A percentile compares a stretch with the other conserved stretches of the same genome.
Evolutionary conservation across 2,113 vertebrate species (phyloP).

Genomic region (Pedionomus torquatus): DNA sequence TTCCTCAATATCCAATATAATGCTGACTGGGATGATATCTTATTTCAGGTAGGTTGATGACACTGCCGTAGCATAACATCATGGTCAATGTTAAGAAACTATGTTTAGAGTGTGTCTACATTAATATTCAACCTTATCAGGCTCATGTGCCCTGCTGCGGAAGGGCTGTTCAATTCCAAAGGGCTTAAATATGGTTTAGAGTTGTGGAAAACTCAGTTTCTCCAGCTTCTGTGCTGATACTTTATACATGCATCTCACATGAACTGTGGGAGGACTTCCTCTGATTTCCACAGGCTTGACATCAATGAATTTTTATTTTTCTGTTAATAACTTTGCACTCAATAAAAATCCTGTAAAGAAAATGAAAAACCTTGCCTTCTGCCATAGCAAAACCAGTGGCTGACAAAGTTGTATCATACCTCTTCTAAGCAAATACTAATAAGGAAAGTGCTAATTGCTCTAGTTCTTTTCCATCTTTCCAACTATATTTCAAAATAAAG

Average conservation of each 20-base stretch:
- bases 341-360: not conserved
- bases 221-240: not conserved
- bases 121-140: not conserved
- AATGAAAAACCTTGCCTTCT: not conserved
- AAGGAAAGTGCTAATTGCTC: not conserved
- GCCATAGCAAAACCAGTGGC: not conserved
- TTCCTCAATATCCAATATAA: not conserved
- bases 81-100: not conserved
- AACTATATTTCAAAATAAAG: not conserved
- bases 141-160: not conserved
- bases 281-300: not conserved
- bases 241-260: not conserved
- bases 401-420: not conserved
- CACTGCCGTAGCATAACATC: not conserved
- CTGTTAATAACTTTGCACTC: not conserved
- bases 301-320: not conserved
- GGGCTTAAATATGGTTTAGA: not conserved
- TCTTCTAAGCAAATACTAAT: not conserved
- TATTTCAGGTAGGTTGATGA: not conserved
- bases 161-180: not conserved
- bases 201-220: not conserved
- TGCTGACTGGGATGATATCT: not conserved
- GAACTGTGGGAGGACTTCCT: not conserved
- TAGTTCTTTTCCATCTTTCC: not conserved
- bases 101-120: not conserved